Conservation (phyloP, 2,888 invertebrate genomes). For the Erebia aethiops region DNA sequence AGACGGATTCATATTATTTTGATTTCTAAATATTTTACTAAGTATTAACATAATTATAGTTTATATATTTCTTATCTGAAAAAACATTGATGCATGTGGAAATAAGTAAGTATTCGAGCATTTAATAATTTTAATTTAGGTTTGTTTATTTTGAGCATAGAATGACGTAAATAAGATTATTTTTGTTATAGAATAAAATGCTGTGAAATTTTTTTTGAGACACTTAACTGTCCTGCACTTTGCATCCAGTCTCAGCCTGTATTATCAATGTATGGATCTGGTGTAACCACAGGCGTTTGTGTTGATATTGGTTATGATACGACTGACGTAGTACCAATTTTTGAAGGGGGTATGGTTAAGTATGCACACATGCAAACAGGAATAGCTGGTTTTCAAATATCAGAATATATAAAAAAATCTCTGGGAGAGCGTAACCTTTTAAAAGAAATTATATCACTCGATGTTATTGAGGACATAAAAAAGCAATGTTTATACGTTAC, state of each 20-base stretch:
- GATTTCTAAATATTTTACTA: too few relatives aligned
- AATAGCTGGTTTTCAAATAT: slow-evolving; percentile 53
- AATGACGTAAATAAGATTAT: not conserved
- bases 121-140: not conserved
- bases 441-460: slow-evolving; percentile 42
- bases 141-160: not conserved
- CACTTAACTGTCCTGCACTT: slow-evolving; percentile 61
- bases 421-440: slow-evolving; percentile 48
- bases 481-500: slow-evolving; percentile 53
- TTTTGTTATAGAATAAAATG: slow-evolving; percentile 58
- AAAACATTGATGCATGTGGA: too few relatives aligned
- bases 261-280: slow-evolving; percentile 64
- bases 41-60: too few relatives aligned
- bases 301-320: slow-evolving; percentile 66
- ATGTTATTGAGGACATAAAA: slow-evolving; percentile 52
- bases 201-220: slow-evolving; percentile 71
- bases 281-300: slow-evolving; percentile 64
- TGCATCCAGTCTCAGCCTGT: slow-evolving; percentile 64
- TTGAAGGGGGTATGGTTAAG: slow-evolving; percentile 61
- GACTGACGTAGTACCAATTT: slow-evolving; percentile 60
- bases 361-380: slow-evolving; percentile 62
- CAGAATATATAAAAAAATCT: slow-evolving; percentile 49
- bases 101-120: too few relatives aligned
- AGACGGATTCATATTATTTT: too few relatives aligned
- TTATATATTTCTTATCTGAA: too few relatives aligned